Evolutionary conservation across 2,888 invertebrate species (phyloP), one percentile per base, ranked within the genome.

Genomic region (Tetrapedia diversipes): DNA sequence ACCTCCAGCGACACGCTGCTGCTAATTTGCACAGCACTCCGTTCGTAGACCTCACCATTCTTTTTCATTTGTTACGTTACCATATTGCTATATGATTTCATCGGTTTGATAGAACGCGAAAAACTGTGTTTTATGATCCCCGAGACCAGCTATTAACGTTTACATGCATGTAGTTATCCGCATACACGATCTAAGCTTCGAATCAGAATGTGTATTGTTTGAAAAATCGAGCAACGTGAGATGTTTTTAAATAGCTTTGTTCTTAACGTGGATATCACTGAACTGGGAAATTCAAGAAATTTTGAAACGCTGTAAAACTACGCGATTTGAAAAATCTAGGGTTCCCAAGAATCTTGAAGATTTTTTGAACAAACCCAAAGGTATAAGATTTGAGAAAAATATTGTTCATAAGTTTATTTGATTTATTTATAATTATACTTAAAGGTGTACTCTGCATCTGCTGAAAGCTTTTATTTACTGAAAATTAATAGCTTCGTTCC

Each of bases 91-190:
- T 29, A 29, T 47, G 64, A 66, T 57, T 47, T 19, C 54, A 43
- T 64, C 22, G 45, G 66, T 45, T 49, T 22, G 37, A 63, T 56
- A 24, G 43, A 57, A 51, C 27, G 54, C 67, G 49, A 37, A 68
- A 65, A 68, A 65, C 29, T 53, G n/a, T 45, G 45, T 49, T 67
- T 77, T 74, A 77, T 41, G 59, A 68, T 41, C 77, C 54, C 68
- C 66, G 59, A 81, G 71, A 37, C 22, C 41, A 43, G 32, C 37
- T 54, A 68, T 78, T 83, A 73, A 49, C 65, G 53, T 57, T 63
- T 49, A 39, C n/a, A 32, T 43, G 10, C 34, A 10, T 41, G 22
- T 8, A 8, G n/a, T 19, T 72, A 70, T 70, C 69, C 60, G 39
- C 32, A 16, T 19, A 22, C 8, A n/a, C 19, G 61, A 82, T 69